A percentile compares a stretch with the other conserved stretches of the same genome.
Conservation (phyloP, 2,113 vertebrate genomes). For the Scalopus aquaticus region DNA sequence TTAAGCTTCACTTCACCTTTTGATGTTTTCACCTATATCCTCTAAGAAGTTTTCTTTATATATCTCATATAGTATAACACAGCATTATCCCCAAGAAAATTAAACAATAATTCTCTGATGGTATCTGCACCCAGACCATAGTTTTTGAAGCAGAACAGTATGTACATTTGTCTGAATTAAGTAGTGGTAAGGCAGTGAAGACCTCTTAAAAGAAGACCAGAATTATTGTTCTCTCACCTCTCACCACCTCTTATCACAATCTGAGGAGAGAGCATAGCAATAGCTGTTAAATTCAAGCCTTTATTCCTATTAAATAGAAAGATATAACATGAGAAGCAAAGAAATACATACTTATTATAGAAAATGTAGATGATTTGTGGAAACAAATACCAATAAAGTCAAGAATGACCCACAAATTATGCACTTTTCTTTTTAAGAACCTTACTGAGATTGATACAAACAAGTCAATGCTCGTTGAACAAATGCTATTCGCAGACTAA, state of each 20-base stretch:
- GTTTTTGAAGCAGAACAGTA: neutral
- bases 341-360: neutral
- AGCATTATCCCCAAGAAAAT: neutral
- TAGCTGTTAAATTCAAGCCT: neutral
- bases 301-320: neutral
- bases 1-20: neutral
- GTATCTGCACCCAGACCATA: neutral
- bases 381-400: neutral
- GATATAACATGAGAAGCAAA: neutral
- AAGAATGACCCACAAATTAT: neutral
- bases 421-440: neutral
- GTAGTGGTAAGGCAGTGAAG: rapidly evolving
- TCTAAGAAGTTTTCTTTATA: too few relatives aligned
- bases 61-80: neutral
- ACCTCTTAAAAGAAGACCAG: neutral
- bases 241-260: neutral
- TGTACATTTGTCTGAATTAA: neutral
- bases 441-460: neutral
- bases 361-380: neutral
- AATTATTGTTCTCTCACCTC: neutral
- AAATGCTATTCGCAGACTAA: neutral
- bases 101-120: neutral
- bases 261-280: neutral
- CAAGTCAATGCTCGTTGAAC: neutral
- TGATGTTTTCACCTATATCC: too few relatives aligned